Percentiles rank a stretch among this genome's conserved stretches.
phyloP scores from a whole-genome alignment of 1,140 invertebrate genomes.

The Heliconius nattereri region DNA sequence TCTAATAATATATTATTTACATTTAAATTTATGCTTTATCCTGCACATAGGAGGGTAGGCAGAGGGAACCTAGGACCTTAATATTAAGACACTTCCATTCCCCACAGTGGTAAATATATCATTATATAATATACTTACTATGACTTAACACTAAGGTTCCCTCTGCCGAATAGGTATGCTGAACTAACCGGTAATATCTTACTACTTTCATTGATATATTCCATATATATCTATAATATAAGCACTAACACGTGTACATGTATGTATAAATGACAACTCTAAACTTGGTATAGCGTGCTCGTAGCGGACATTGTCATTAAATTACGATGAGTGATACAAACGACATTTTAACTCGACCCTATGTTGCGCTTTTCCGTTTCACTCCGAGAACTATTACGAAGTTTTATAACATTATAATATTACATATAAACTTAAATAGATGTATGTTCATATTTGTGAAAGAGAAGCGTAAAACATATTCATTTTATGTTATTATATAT shows the following conservation, averaged over 20 bases:
- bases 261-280: slow-evolving; percentile 4
- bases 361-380: slow-evolving; percentile 31
- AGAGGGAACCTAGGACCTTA: too few relatives aligned
- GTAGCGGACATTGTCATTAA: slow-evolving; percentile 34
- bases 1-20: neutral
- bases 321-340: slow-evolving; percentile 43
- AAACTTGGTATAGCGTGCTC: slow-evolving; percentile 21
- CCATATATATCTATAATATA: neutral
- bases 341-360: slow-evolving; percentile 41
- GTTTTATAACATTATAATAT: slow-evolving; percentile 9
- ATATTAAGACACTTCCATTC: too few relatives aligned
- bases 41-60: too few relatives aligned
- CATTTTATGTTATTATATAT: neutral
- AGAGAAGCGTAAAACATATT: neutral
- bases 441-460: neutral
- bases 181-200: too few relatives aligned
- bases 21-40: too few relatives aligned
- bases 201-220: too few relatives aligned
- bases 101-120: too few relatives aligned
- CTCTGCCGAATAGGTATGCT: too few relatives aligned
- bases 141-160: too few relatives aligned
- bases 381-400: slow-evolving; percentile 23
- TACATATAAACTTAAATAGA: neutral
- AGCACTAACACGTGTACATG: neutral
- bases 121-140: too few relatives aligned